A percentile compares a stretch with the other conserved stretches of the same genome.
Conservation (phyloP, 2,113 vertebrate species). For the Sinocyclocheilus anshuiensis region DNA sequence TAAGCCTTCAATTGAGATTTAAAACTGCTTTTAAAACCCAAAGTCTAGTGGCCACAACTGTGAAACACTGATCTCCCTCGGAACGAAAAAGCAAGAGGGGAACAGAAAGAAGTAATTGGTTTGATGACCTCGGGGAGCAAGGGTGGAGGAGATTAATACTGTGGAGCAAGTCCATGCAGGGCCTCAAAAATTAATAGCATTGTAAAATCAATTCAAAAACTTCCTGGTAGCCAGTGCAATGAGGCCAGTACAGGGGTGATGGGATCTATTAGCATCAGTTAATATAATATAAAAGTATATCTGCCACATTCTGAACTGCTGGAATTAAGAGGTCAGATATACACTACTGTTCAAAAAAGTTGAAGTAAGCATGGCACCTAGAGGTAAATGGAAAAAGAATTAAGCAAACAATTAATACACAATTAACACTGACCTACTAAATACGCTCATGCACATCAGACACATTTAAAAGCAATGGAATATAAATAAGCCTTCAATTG, state of each 20-base stretch:
- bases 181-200: not conserved
- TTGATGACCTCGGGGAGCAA: constrained; percentile 1
- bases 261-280: not conserved
- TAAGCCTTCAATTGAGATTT: no score
- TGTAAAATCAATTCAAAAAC: constrained; percentile 7
- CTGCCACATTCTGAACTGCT: not conserved
- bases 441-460: no score
- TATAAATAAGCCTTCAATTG: no score
- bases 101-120: not conserved
- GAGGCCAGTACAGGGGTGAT: not conserved
- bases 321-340: not conserved
- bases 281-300: not conserved
- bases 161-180: not conserved
- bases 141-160: constrained; percentile 10
- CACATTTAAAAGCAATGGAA: no score
- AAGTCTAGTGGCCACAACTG: no score
- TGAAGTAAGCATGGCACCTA: no score
- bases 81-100: not conserved
- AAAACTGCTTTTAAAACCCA: no score
- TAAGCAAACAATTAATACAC: no score
- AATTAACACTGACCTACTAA: no score
- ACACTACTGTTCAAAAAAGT: not conserved
- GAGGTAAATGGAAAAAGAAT: no score
- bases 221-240: not conserved
- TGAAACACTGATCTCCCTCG: not conserved